A percentile compares a stretch with the other conserved stretches of the same genome.
These are phyloP conservation scores for Haliclystus octoradiatus DNA, from an alignment of 30 jellyfish, hydroid and myxozoan species.

Conservation along the genomic window DNA sequence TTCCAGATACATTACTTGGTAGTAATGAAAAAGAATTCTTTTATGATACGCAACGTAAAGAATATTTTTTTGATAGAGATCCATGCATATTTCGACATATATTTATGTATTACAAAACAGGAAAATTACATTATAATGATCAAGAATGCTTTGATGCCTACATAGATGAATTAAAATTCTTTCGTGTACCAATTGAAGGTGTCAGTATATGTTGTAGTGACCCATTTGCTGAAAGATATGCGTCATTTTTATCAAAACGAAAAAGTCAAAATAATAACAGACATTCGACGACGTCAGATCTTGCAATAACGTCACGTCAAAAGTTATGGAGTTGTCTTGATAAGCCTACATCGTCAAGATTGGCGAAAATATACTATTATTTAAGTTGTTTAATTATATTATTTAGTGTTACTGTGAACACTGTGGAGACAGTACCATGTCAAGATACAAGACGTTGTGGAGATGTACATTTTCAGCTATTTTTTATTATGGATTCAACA, in stretches of 20 bases:
- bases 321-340: constrained; percentile 62
- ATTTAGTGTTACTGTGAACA: constrained; percentile 63
- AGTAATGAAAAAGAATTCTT: constrained; percentile 43
- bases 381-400: constrained; percentile 78
- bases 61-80: constrained; percentile 92
- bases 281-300: not conserved
- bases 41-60: constrained; percentile 60
- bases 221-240: constrained; percentile 46
- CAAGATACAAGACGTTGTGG: constrained; percentile 56
- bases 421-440: constrained; percentile 88
- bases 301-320: constrained; percentile 29
- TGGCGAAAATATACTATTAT: constrained; percentile 62
- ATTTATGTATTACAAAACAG: constrained; percentile 78
- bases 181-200: constrained; percentile 50
- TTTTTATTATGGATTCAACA: constrained; percentile 69
- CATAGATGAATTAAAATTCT: constrained; percentile 75
- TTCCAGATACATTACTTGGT: constrained; percentile 91
- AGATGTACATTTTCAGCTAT: constrained; percentile 39
- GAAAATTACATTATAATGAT: constrained; percentile 67
- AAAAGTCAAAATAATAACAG: not conserved
- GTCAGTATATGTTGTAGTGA: constrained; percentile 91
- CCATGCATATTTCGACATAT: constrained; percentile 82
- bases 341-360: constrained; percentile 60
- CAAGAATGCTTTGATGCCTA: constrained; percentile 89
- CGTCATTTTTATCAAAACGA: constrained; percentile 3